Percentiles rank a stretch among this genome's conserved stretches.
Conservation (phyloP, 2,113 vertebrate genomes). For the Osmerus mordax region DNA sequence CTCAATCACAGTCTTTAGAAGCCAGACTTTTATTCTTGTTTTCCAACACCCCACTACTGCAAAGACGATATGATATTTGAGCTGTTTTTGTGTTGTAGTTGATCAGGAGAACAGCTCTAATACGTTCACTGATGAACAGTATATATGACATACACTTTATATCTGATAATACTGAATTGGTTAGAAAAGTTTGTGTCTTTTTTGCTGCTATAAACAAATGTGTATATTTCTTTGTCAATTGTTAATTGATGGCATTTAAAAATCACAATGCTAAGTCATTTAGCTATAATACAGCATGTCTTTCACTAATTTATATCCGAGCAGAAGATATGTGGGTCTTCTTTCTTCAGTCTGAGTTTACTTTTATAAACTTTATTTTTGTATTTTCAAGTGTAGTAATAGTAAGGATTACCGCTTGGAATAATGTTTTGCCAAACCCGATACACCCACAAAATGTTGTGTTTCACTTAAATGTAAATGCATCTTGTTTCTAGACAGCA, state of each 20-base stretch:
- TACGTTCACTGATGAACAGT: not conserved
- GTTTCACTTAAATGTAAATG: not conserved
- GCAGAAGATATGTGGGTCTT: constrained; percentile 65
- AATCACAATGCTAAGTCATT: constrained; percentile 62
- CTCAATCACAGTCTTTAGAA: not conserved
- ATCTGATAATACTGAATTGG: not conserved
- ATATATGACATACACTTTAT: not conserved
- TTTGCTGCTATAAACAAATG: constrained; percentile 41
- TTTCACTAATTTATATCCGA: constrained; percentile 66
- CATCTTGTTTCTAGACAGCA: constrained; percentile 8
- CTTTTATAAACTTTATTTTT: constrained; percentile 71
- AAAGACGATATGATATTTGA: not conserved
- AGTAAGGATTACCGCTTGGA: constrained; percentile 15
- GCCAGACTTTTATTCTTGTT: not conserved
- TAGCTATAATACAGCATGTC: constrained; percentile 60
- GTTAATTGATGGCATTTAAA: constrained; percentile 11
- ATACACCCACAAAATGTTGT: constrained; percentile 23
- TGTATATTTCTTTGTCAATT: constrained; percentile 5
- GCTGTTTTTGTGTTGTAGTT: not conserved
- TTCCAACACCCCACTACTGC: not conserved
- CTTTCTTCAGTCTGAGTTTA: constrained; percentile 61
- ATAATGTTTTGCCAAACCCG: constrained; percentile 26
- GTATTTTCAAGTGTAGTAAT: constrained; percentile 58
- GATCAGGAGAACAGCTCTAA: not conserved
- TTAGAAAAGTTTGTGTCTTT: constrained; percentile 37